phyloP scores from a whole-genome alignment of 2,888 invertebrate species.

The Zele albiditarsus region DNA sequence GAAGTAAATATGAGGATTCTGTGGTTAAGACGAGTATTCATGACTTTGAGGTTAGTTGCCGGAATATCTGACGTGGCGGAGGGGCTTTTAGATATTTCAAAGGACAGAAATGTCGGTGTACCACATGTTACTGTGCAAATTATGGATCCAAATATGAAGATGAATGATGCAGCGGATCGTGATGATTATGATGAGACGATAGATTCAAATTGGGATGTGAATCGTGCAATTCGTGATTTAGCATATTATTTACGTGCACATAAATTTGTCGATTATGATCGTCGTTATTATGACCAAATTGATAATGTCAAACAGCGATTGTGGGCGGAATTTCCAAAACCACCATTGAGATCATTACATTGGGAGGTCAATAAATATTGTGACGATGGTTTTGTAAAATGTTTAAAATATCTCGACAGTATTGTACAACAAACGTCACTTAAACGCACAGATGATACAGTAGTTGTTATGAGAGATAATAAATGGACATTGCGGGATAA shows the following conservation, averaged over 20 bases:
- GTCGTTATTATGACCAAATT: constrained; percentile 72
- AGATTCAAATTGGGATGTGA: constrained; percentile 61
- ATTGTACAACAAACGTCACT: constrained; percentile 71
- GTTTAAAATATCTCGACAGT: constrained; percentile 76
- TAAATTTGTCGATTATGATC: constrained; percentile 80
- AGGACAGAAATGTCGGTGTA: constrained; percentile 40
- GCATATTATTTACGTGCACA: constrained; percentile 78
- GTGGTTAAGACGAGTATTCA: constrained; percentile 23
- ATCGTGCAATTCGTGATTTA: constrained; percentile 75
- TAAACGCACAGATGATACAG: constrained; percentile 75
- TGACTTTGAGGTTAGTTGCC: constrained; percentile 30
- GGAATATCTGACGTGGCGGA: constrained; percentile 37
- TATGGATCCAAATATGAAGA: constrained; percentile 60
- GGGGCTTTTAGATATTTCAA: constrained; percentile 22
- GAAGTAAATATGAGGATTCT: neutral
- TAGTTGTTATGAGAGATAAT: constrained; percentile 73
- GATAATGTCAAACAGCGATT: constrained; percentile 63
- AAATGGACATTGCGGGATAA: constrained; percentile 71
- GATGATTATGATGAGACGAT: constrained; percentile 44
- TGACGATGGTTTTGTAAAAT: constrained; percentile 74
- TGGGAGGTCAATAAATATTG: constrained; percentile 79
- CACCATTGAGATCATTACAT: constrained; percentile 76
- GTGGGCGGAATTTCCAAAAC: constrained; percentile 75
- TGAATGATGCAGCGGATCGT: constrained; percentile 55
- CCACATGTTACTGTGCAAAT: constrained; percentile 59